A percentile compares a stretch with the other conserved stretches of the same genome.
These are phyloP conservation scores for Timema podura DNA, from an alignment of 2,888 invertebrate genomes.

Conservation along the genomic window DNA sequence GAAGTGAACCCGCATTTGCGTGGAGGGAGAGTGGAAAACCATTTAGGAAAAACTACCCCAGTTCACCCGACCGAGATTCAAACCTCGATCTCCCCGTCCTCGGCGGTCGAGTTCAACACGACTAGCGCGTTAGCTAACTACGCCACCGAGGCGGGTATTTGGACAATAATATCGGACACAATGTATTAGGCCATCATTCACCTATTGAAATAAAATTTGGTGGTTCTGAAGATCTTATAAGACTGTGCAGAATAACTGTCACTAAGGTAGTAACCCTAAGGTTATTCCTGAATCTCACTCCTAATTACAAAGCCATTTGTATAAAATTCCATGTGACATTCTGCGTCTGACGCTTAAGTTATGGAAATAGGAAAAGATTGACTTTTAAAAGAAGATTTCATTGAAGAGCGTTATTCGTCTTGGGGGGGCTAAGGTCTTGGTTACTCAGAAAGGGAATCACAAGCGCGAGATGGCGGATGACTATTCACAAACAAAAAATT, in stretches of 20 bases:
- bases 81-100: too few species aligned
- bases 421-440: constrained; percentile 31
- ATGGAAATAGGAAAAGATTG: neutral
- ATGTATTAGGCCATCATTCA: constrained; percentile 11
- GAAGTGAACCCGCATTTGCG: too few species aligned
- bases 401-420: constrained; percentile 1
- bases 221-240: constrained; percentile 1
- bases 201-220: constrained; percentile 16
- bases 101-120: too few species aligned
- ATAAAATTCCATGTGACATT: neutral
- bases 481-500: constrained; percentile 35
- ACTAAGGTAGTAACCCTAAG: neutral
- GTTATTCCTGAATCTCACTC: constrained; percentile 9
- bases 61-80: too few species aligned
- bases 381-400: constrained; percentile 11
- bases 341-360: neutral
- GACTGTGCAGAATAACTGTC: neutral
- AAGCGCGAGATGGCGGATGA: constrained; percentile 34
- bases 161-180: constrained; percentile 13
- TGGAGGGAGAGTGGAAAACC: too few species aligned
- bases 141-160: too few species aligned
- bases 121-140: too few species aligned
- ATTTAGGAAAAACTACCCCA: too few species aligned
- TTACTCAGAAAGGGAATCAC: constrained; percentile 30
- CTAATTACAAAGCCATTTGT: neutral